Conservation (phyloP, 1,140 invertebrate genomes). For the Conus betulinus region DNA sequence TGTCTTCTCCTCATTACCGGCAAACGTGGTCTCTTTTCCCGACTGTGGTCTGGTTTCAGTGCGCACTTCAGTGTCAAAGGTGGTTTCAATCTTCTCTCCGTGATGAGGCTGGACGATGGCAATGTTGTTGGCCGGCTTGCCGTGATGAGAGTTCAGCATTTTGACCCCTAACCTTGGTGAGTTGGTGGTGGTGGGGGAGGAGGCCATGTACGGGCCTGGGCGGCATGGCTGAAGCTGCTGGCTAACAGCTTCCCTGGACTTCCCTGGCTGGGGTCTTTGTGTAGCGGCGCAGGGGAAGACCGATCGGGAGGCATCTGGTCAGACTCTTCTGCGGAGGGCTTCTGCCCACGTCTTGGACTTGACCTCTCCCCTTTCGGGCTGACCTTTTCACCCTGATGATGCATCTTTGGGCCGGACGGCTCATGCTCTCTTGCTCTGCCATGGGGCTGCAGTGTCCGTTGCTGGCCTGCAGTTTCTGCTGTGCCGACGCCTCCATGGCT, state of each 20-base stretch:
- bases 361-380: conserved; percentile 16
- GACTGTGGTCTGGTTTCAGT: conserved; percentile 60
- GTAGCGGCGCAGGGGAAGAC: not conserved
- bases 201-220: conserved; percentile 10
- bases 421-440: conserved; percentile 1
- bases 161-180: conserved; percentile 70
- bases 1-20: conserved; percentile 55
- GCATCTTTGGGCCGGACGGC: conserved; percentile 24
- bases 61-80: conserved; percentile 72
- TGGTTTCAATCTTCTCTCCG: conserved; percentile 74
- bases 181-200: conserved; percentile 49
- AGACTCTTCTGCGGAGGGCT: not conserved
- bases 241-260: conserved; percentile 25
- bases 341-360: conserved; percentile 6
- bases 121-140: conserved; percentile 69
- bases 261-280: conserved; percentile 16
- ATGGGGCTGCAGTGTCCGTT: conserved; percentile 12
- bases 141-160: conserved; percentile 64
- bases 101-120: conserved; percentile 70
- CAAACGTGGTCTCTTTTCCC: conserved; percentile 61
- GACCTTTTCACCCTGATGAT: not conserved
- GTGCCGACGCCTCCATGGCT: conserved; percentile 5
- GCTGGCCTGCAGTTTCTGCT: conserved; percentile 42
- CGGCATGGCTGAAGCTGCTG: conserved; percentile 35
- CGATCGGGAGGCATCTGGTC: not conserved